These are phyloP conservation scores for Hylomyscus alleni DNA, from an alignment of 2,797 vertebrate species.

Conservation along the genomic window DNA sequence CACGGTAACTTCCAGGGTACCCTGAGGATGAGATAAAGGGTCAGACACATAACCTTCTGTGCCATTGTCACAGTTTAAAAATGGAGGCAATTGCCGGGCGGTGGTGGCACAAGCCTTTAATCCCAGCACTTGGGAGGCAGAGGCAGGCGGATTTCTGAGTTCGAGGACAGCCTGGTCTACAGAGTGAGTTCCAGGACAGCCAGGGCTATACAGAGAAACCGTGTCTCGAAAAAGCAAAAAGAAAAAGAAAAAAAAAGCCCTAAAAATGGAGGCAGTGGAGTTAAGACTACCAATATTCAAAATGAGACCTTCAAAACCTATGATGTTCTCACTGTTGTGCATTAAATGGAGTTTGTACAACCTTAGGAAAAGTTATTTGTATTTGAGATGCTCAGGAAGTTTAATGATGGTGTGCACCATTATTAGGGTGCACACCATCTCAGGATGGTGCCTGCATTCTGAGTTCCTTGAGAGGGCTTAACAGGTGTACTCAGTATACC, in stretches of 20 bases:
- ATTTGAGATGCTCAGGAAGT: not conserved
- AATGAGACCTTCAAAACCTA: not conserved
- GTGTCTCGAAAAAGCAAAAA: too few species aligned
- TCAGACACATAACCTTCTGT: not conserved
- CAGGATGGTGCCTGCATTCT: not conserved
- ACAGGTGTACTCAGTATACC: not conserved
- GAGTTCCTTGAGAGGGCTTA: not conserved
- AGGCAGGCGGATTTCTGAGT: too few species aligned
- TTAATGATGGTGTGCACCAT: not conserved
- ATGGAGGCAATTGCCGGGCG: not conserved
- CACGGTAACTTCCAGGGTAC: conserved; percentile 89
- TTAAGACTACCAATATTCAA: not conserved
- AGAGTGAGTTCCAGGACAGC: too few species aligned
- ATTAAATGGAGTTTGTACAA: not conserved
- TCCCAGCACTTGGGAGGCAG: too few species aligned
- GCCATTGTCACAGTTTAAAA: not conserved
- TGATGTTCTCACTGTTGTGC: not conserved
- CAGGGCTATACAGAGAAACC: too few species aligned
- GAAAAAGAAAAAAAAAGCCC: too few species aligned
- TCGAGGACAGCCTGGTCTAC: too few species aligned
- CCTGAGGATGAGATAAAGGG: not conserved
- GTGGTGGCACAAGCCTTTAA: too few species aligned
- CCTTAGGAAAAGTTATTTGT: not conserved
- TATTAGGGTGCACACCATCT: too few species aligned
- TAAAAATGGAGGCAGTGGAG: not conserved